Base-by-base conservation (phyloP, 2,113 vertebrate species). In the Nerophis lumbriciformis region DNA sequence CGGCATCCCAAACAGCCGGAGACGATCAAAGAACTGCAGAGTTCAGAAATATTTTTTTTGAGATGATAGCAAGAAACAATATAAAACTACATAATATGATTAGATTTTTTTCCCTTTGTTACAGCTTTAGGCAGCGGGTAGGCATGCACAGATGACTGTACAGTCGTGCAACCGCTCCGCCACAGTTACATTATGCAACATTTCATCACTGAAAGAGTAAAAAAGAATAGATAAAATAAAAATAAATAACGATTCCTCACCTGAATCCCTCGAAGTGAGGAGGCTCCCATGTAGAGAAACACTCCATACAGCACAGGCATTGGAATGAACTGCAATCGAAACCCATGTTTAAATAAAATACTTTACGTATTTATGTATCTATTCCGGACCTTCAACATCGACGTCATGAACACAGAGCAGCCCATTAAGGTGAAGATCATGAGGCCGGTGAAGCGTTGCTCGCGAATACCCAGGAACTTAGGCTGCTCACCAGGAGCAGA, bases 351-450 rank as follows among this genome's bases (percentile, higher is more conserved):
- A 4, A 13, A 48, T 6, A 5, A 21, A n/a, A 44, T 28, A 8
- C 19, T 12, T 9, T 10, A 57, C 2, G n/a, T 16, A 6, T 39
- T 44, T 7, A 42, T 6, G 6, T 57, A 6, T 53, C 5, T 16
- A 35, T 42, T 6, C 6, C 74, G 16, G 19, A 99, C 96, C 94
- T 99, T 96, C 7, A 99, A 89, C 71, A 99, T 74, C n/a, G 95
- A 96, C 61, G 97, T 99, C 94, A 99, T 93, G 84, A 99, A 99
- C 63, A 99, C 97, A 4, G 97, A 99, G 65, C 93, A 97, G 53
- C 97, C 97, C 97, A 99, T 99, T 53, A 99, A 93, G 35, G 96
- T 68, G 85, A 99, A 99, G 90, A 99, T 99, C 97, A 99, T 97
- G 65, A 99, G 93, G 36, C 97, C 97, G 0, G 97, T 99, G 86